These are phyloP conservation scores for Pampus argenteus DNA, from an alignment of 2,797 vertebrate species.

Conservation along the genomic window DNA sequence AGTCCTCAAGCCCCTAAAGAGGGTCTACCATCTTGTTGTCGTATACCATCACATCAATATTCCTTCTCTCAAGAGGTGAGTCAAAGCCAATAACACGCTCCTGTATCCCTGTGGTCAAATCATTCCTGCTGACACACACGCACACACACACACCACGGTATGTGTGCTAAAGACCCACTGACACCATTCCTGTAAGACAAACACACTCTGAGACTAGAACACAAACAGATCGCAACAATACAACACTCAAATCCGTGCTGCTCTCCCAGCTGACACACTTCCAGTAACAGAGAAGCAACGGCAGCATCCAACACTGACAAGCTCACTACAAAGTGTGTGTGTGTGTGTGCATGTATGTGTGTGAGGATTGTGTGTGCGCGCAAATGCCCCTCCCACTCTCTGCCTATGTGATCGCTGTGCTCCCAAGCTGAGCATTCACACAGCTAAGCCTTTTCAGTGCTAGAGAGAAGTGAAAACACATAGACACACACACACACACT, in stretches of 20 bases:
- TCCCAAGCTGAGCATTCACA: constrained; percentile 64
- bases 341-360: constrained; percentile 33
- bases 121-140: constrained; percentile 48
- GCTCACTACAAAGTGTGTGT: constrained; percentile 59
- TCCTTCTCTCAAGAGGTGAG: constrained; percentile 33
- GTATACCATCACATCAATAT: constrained; percentile 57
- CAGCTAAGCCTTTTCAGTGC: constrained; percentile 35
- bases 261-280: constrained; percentile 39
- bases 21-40: constrained; percentile 53
- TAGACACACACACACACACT: constrained; percentile 5
- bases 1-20: constrained; percentile 58
- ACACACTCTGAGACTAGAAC: constrained; percentile 9
- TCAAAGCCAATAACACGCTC: constrained; percentile 40
- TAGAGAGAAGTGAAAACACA: constrained; percentile 6
- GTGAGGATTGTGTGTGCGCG: constrained; percentile 31
- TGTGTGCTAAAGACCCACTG: constrained; percentile 66
- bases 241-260: constrained; percentile 29
- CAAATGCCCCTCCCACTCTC: constrained; percentile 77
- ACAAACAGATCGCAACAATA: constrained; percentile 21
- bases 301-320: constrained; percentile 66
- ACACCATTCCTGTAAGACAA: constrained; percentile 58
- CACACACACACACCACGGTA: constrained; percentile 9
- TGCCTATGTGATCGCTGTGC: constrained; percentile 52
- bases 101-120: constrained; percentile 50
- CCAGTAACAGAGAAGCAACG: constrained; percentile 45